A percentile compares a stretch with the other conserved stretches of the same genome.
phyloP scores from a whole-genome alignment of 37 sponge, comb jelly and placozoan species.

The Mnemiopsis leidyi region DNA sequence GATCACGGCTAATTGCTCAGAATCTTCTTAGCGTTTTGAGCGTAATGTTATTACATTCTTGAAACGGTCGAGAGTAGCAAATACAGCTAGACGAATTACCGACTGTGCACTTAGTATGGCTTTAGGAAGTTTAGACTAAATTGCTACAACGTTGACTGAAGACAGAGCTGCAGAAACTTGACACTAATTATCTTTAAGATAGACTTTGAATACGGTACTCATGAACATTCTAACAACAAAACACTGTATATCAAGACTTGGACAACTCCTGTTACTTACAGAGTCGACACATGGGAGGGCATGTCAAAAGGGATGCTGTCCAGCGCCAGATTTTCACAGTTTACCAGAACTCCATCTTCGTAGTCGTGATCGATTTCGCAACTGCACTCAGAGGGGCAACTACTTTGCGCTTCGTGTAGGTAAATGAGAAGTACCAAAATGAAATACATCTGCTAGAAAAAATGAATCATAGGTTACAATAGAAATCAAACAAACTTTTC shows the following conservation, averaged over 20 bases:
- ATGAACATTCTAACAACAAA: neutral
- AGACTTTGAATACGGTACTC: neutral
- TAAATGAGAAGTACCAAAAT: neutral
- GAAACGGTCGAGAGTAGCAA: neutral
- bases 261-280: constrained; percentile 57
- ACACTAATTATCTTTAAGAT: neutral
- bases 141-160: neutral
- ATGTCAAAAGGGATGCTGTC: neutral
- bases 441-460: neutral
- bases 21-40: neutral
- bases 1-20: neutral
- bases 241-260: no score
- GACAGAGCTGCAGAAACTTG: neutral
- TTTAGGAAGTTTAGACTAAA: neutral
- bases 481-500: no score
- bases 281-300: constrained; percentile 35
- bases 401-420: neutral
- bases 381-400: neutral
- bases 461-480: no score
- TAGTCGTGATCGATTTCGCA: constrained; percentile 13
- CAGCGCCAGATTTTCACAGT: constrained; percentile 31
- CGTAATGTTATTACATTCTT: neutral
- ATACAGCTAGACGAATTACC: neutral
- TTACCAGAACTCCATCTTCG: constrained; percentile 24
- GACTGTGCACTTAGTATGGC: neutral